Evolutionary conservation across 2,797 vertebrate species (phyloP).

Genomic region (Propithecus perrieri): DNA sequence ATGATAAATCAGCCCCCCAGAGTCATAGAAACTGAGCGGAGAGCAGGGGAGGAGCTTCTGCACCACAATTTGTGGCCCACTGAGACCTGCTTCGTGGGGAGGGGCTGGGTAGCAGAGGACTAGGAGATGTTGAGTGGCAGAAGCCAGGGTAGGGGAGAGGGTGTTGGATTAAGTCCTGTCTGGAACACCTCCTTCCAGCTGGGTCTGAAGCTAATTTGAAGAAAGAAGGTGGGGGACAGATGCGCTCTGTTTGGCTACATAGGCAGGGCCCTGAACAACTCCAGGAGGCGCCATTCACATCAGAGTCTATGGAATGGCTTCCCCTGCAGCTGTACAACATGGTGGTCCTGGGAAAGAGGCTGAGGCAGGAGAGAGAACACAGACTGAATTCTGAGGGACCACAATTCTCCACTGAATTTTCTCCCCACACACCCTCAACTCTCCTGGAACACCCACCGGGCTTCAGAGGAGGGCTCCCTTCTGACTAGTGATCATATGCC

Average conservation of each 20-base stretch:
- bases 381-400: background rate
- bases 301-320: background rate
- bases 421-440: background rate
- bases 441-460: background rate
- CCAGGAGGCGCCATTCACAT: background rate
- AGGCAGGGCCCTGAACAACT: background rate
- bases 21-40: slow-evolving; percentile 34
- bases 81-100: background rate
- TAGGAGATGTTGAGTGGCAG: background rate
- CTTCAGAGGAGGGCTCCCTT: background rate
- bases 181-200: background rate
- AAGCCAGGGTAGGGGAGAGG: background rate
- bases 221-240: background rate
- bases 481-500: background rate
- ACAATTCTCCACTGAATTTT: background rate
- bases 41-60: slow-evolving; percentile 25
- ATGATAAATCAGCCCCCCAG: slow-evolving; percentile 72
- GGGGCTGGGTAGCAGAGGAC: background rate
- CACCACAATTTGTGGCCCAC: background rate
- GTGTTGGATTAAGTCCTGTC: background rate
- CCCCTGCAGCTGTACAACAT: background rate
- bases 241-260: background rate
- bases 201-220: background rate
- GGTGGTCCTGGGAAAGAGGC: background rate
- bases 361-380: background rate